Base-by-base conservation (phyloP, 2,888 invertebrate species). In the Eupithecia subumbrata region DNA sequence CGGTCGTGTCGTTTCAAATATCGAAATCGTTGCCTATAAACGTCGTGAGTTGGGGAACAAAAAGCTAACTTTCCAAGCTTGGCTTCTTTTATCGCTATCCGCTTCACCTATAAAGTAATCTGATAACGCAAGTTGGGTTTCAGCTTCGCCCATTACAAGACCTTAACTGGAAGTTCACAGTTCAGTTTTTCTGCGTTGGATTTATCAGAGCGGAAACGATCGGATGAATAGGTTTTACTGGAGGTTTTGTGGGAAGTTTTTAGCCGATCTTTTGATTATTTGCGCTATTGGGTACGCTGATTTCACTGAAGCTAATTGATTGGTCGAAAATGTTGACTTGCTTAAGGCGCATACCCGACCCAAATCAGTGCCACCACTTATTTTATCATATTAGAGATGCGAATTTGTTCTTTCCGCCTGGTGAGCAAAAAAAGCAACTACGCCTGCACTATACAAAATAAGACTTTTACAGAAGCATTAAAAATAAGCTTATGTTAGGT, bases 111-210 rank as follows among this genome's bases (percentile, higher is more conserved):
- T 73, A 76, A 77, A 79, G 70, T 77, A 74, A 79, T 80, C 80
- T 78, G 80, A 80, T 80, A 80, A 79, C 73, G 40, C 68, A 70
- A 75, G 71, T 75, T 72, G 69, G 69, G 73, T 69, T 73, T 76
- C 73, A 72, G 76, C 71, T 71, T 60, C 71, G 56, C 69, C 76
- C 75, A 76, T 79, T 79, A 74, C 79, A 67, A 72, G 75, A 73
- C 76, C 74, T 78, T 78, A 74, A 74, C 56, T 37, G 64, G 56
- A 43, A 73, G 72, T 78, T 78, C 73, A 70, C 78, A 78, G 78
- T 72, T 78, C 69, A 69, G 64, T 75, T 76, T 75, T 78, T 73
- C 73, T 76, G 74, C 76, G 72, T 73, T 64, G 68, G 71, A 76
- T 78, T 78, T 76, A 78, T 78, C 74, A 69, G 71, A 43, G 74